phyloP scores from a whole-genome alignment of 2,888 invertebrate genomes.

The Hypomecis atomaria region DNA sequence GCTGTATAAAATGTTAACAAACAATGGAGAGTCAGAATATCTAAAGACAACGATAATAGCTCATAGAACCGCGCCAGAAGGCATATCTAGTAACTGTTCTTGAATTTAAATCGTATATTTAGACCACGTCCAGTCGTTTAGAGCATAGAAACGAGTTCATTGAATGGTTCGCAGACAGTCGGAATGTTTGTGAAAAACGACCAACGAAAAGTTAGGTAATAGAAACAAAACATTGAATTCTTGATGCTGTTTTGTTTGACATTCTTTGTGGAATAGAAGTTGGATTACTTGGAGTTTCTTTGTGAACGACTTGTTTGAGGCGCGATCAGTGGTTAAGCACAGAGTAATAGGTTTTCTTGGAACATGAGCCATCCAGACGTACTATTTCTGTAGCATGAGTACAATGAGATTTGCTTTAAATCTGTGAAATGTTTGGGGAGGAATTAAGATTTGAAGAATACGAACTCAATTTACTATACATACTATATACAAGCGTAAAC shows the following conservation, averaged over 20 bases:
- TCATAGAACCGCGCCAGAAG: constrained; percentile 66
- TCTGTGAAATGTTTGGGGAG: not conserved
- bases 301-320: constrained; percentile 21
- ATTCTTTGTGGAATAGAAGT: constrained; percentile 42
- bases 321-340: constrained; percentile 17
- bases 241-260: constrained; percentile 52
- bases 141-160: constrained; percentile 80
- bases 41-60: constrained; percentile 69
- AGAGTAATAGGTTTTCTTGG: constrained; percentile 7
- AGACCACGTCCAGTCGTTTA: constrained; percentile 72
- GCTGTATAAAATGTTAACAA: constrained; percentile 41
- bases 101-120: constrained; percentile 81
- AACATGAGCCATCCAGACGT: not conserved
- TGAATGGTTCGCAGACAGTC: constrained; percentile 71
- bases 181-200: constrained; percentile 75
- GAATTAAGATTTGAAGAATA: not conserved
- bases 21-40: constrained; percentile 59
- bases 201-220: constrained; percentile 68
- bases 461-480: too few species aligned
- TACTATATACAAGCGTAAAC: too few species aligned
- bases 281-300: constrained; percentile 21
- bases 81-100: constrained; percentile 70
- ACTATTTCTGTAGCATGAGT: not conserved
- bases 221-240: constrained; percentile 67
- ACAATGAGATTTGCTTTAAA: not conserved